These are phyloP conservation scores for Oncorhynchus mykiss DNA, from an alignment of 2,113 vertebrate genomes.

Conservation along the genomic window DNA sequence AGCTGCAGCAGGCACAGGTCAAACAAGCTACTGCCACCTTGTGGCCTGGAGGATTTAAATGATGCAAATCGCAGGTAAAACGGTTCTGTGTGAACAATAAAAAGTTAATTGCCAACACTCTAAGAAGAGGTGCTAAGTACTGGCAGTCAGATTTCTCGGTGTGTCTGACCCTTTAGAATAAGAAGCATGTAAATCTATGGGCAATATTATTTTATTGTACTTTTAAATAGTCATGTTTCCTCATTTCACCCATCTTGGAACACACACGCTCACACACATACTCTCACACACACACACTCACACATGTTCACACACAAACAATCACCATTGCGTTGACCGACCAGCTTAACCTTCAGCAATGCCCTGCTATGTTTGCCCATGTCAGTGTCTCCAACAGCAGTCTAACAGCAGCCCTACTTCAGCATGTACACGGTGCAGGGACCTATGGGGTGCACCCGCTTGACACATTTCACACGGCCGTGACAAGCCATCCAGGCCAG, in stretches of 20 bases:
- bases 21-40: too few species aligned
- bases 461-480: conserved; percentile 60
- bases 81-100: too few species aligned
- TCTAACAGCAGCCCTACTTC: conserved; percentile 1
- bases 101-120: too few species aligned
- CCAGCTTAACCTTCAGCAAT: not conserved
- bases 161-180: conserved; percentile 29
- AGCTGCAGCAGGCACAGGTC: too few species aligned
- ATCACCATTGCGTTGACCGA: not conserved
- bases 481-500: conserved; percentile 45
- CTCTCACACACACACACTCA: not conserved
- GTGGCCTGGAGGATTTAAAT: too few species aligned
- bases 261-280: not conserved
- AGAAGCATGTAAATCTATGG: conserved; percentile 29
- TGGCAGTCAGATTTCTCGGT: too few species aligned
- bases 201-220: conserved; percentile 46
- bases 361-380: conserved; percentile 27
- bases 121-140: too few species aligned
- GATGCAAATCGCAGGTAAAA: too few species aligned
- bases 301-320: not conserved
- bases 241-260: conserved; percentile 9
- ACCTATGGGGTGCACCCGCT: not conserved
- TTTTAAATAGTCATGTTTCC: conserved; percentile 32
- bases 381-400: conserved; percentile 14
- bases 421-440: not conserved